A percentile compares a stretch with the other conserved stretches of the same genome.
Evolutionary conservation across 2,888 invertebrate species (phyloP).

Genomic region (Luffia ferchaultella): DNA sequence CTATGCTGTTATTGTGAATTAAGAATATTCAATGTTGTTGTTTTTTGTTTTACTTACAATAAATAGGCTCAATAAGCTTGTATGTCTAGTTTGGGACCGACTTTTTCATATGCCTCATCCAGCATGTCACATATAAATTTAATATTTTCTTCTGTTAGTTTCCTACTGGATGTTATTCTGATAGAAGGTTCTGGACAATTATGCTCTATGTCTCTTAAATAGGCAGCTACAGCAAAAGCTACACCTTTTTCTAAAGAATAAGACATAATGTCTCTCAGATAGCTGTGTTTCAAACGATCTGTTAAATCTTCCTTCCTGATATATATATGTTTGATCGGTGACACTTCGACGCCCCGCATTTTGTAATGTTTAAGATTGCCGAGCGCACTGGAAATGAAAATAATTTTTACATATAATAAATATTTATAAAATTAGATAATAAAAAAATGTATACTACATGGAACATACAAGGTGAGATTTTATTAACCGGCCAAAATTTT

Average conservation of each 20-base stretch:
- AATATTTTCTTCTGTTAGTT: conserved; percentile 71
- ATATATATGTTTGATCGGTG: conserved; percentile 80
- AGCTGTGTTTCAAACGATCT: conserved; percentile 47
- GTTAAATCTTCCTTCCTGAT: conserved; percentile 59
- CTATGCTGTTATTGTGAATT: no score
- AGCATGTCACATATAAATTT: conserved; percentile 33
- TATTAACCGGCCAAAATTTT: no score
- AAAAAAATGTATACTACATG: no score
- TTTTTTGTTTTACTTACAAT: no score
- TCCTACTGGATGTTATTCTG: conserved; percentile 73
- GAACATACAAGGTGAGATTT: no score
- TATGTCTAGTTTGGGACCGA: conserved; percentile 39
- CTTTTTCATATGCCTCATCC: conserved; percentile 46
- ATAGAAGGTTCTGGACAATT: conserved; percentile 76
- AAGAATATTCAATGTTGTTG: no score
- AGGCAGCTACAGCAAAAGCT: conserved; percentile 74
- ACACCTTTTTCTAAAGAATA: conserved; percentile 73
- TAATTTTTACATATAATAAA: background rate
- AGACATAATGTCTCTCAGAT: conserved; percentile 70
- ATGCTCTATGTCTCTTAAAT: conserved; percentile 72
- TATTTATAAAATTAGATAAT: background rate
- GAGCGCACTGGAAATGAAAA: conserved; percentile 42
- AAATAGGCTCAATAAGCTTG: conserved; percentile 19
- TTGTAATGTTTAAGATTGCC: conserved; percentile 45
- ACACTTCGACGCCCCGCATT: conserved; percentile 68